Conservation (phyloP, 2,797 vertebrate species). For the Pyrocephalus nanus region DNA sequence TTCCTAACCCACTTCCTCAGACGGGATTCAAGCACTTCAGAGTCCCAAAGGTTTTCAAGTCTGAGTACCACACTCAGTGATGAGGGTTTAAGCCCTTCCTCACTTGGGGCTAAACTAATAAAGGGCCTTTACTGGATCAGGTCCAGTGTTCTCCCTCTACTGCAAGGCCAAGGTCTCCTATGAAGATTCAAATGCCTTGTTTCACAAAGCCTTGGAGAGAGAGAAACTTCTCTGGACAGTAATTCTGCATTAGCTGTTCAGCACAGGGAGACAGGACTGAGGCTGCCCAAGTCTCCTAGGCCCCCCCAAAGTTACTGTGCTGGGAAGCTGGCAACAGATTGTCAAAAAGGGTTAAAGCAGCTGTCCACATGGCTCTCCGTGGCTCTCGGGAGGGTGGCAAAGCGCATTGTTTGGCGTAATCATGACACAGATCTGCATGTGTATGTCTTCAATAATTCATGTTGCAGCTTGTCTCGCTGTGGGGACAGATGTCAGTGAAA, state of each 20-base stretch:
- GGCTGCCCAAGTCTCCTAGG: background rate
- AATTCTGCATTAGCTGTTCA: background rate
- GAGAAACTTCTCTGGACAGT: no score
- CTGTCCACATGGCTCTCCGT: conserved; percentile 49
- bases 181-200: background rate
- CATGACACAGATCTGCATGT: conserved; percentile 77
- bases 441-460: conserved; percentile 84
- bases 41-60: background rate
- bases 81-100: background rate
- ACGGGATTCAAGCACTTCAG: background rate
- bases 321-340: conserved; percentile 65
- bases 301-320: background rate
- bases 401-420: conserved; percentile 74
- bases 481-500: conserved; percentile 92
- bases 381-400: conserved; percentile 71
- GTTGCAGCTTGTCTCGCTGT: conserved; percentile 87
- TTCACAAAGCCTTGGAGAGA: background rate
- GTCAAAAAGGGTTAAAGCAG: conserved; percentile 75
- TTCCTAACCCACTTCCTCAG: background rate
- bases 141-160: accelerated
- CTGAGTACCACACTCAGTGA: accelerated
- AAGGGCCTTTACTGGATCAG: background rate
- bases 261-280: background rate
- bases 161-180: background rate
- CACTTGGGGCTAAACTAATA: background rate